These are phyloP conservation scores for Aphaenogaster ashmeadi DNA, from an alignment of 1,140 invertebrate species.

Conservation along the genomic window DNA sequence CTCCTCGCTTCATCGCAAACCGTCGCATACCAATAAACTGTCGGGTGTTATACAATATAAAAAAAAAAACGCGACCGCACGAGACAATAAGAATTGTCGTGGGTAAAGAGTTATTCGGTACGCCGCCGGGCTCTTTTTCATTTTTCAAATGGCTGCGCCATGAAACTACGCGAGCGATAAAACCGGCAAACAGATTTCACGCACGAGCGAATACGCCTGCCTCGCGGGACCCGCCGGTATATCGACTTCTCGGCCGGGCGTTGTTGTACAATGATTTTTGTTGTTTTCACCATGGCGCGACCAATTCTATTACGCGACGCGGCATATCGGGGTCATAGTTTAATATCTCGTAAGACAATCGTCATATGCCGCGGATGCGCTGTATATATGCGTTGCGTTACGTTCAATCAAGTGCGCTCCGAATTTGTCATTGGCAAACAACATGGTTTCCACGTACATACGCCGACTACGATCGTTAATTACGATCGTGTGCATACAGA, in stretches of 20 bases:
- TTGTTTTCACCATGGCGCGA: background rate
- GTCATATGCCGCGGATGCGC: background rate
- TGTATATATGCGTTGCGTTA: conserved; percentile 46
- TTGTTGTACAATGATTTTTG: conserved; percentile 45
- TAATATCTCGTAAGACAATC: conserved; percentile 62
- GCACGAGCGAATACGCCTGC: conserved; percentile 16
- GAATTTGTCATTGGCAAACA: conserved; percentile 75
- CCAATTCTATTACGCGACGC: conserved; percentile 1
- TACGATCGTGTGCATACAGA: conserved; percentile 48
- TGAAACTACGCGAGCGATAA: conserved; percentile 49
- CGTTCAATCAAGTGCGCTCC: conserved; percentile 67
- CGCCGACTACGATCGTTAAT: conserved; percentile 60
- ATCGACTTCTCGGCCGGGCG: conserved; percentile 33
- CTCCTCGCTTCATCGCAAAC: background rate
- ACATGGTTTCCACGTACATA: conserved; percentile 69
- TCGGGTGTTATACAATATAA: background rate
- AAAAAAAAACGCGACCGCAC: conserved; percentile 4
- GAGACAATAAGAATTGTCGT: conserved; percentile 30
- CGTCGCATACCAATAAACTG: conserved; percentile 6
- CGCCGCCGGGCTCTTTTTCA: conserved; percentile 26
- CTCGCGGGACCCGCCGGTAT: conserved; percentile 53
- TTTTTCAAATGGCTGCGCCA: conserved; percentile 46
- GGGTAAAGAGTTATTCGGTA: conserved; percentile 31
- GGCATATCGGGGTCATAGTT: conserved; percentile 3
- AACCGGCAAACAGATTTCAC: conserved; percentile 59